Conservation (phyloP, 2,888 invertebrate genomes). For the Seira musarum region DNA sequence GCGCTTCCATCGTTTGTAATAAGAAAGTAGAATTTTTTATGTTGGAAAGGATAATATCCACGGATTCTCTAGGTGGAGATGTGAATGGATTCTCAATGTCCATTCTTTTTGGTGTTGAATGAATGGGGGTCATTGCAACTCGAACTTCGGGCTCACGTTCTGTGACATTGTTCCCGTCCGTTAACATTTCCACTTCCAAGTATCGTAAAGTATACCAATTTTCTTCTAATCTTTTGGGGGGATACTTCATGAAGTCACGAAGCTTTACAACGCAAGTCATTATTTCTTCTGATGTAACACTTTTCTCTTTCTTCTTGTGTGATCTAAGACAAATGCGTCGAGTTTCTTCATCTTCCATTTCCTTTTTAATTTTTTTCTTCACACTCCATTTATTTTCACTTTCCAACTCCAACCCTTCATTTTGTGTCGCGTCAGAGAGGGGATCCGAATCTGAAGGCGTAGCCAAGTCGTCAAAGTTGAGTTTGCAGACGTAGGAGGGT, state of each 20-base stretch:
- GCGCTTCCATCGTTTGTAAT: too few relatives aligned
- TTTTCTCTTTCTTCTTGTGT: conserved; percentile 11
- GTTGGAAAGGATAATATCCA: too few relatives aligned
- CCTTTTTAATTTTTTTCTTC: background rate
- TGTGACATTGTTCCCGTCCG: background rate
- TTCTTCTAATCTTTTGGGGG: conserved; percentile 15
- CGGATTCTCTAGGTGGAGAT: too few relatives aligned
- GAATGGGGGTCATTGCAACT: conserved; percentile 14
- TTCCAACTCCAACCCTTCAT: background rate
- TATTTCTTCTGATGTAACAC: conserved; percentile 27
- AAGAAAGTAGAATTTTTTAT: too few relatives aligned
- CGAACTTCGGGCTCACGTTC: conserved; percentile 8
- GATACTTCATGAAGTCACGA: conserved; percentile 44
- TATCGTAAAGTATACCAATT: conserved; percentile 33
- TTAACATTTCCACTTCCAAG: conserved; percentile 27
- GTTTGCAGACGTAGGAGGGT: conserved; percentile 35
- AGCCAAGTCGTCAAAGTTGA: conserved; percentile 26
- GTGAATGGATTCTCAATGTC: too few relatives aligned
- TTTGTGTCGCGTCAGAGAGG: background rate
- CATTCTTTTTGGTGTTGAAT: conserved; percentile 43
- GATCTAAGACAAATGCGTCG: too few relatives aligned
- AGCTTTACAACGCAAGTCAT: conserved; percentile 26
- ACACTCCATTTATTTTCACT: background rate
- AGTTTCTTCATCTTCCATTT: too few relatives aligned
- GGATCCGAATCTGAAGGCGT: background rate